Evolutionary conservation across 2,113 vertebrate species (phyloP).

Genomic region (Rostratula benghalensis): DNA sequence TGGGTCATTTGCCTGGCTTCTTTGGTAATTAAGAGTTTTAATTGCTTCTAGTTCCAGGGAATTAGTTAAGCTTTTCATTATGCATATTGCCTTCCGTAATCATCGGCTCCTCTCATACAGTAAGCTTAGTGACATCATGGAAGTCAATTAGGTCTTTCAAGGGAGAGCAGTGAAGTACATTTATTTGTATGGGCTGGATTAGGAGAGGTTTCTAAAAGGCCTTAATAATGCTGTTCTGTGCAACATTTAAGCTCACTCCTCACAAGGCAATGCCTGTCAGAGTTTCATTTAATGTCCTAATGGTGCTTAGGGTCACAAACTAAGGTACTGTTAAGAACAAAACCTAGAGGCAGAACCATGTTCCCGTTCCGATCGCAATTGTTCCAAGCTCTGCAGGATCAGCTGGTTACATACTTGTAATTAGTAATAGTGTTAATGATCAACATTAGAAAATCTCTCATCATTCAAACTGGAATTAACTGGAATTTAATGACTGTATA

Average conservation of each 20-base stretch:
- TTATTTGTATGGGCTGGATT: slow-evolving; percentile 63
- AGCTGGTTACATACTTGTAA: neutral
- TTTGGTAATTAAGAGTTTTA: slow-evolving; percentile 77
- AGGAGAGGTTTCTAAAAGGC: slow-evolving; percentile 50
- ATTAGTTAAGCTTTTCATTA: slow-evolving; percentile 70
- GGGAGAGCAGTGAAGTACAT: slow-evolving; percentile 41
- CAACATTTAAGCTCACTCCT: slow-evolving; percentile 13
- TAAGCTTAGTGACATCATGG: slow-evolving; percentile 70
- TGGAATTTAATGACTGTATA: neutral
- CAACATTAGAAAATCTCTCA: neutral
- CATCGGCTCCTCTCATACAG: slow-evolving; percentile 8
- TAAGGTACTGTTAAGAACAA: neutral
- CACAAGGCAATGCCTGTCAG: neutral
- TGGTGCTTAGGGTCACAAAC: neutral
- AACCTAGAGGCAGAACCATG: neutral
- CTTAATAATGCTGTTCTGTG: slow-evolving; percentile 47
- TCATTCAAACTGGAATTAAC: neutral
- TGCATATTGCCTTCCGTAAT: slow-evolving; percentile 60
- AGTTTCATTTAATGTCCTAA: neutral
- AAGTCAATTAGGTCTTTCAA: slow-evolving; percentile 75
- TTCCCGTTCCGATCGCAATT: neutral
- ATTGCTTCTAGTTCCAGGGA: slow-evolving; percentile 75
- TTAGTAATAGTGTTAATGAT: neutral
- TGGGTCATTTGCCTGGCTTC: slow-evolving; percentile 69
- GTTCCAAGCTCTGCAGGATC: neutral